Conservation (phyloP, 2,888 invertebrate species). For the Epiblema foenella region DNA sequence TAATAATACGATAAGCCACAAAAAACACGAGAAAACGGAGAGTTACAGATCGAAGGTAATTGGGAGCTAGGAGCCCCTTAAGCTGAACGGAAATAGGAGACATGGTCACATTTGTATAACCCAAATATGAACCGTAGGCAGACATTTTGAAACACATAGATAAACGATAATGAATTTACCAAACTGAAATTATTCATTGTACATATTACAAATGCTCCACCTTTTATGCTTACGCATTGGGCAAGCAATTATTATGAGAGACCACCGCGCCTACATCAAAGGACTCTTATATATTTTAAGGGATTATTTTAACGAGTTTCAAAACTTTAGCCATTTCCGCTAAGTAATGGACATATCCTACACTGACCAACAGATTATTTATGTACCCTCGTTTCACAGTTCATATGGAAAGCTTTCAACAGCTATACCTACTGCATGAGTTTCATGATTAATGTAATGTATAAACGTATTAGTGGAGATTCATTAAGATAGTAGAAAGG, state of each 20-base stretch:
- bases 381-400: background rate
- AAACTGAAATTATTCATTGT: conserved; percentile 3
- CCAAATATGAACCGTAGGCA: no score
- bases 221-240: conserved; percentile 39
- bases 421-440: background rate
- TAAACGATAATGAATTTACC: background rate
- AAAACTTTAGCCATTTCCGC: conserved; percentile 41
- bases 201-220: conserved; percentile 13
- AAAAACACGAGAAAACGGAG: no score
- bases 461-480: no score
- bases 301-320: conserved; percentile 44
- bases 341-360: conserved; percentile 38
- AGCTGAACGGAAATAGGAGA: no score
- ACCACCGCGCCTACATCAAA: conserved; percentile 40
- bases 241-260: conserved; percentile 42
- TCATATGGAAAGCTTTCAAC: background rate
- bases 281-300: conserved; percentile 39
- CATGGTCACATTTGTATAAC: no score
- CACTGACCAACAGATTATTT: conserved; percentile 30
- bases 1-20: no score
- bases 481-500: no score
- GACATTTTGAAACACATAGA: background rate
- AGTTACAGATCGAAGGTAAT: no score
- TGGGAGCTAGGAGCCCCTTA: no score
- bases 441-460: no score